Base-by-base conservation (phyloP, 2,797 vertebrate species). In the Phrynocephalus guinanensis region DNA sequence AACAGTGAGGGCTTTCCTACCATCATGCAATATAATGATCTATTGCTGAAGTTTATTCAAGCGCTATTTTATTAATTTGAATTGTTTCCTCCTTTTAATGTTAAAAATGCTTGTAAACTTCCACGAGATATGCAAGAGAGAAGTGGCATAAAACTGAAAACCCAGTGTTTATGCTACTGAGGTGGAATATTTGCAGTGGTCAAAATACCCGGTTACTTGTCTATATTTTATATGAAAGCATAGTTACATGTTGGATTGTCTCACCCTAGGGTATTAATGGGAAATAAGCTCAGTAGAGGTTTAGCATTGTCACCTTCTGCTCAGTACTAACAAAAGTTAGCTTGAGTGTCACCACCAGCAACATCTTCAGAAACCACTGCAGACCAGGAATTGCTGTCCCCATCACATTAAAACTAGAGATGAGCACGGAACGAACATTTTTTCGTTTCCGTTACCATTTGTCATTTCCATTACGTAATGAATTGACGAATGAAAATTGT, bases 21-120 rank as follows among this genome's bases (percentile, higher is more conserved):
- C 72, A 18, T 10, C 68, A 22, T 70, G n/a, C 48, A 83, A 22
- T 44, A 20, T 33, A 71, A 72, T 83, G 48, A 83, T 52, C 44
- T 83, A 28, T 71, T 83, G n/a, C 52, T 67, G 66, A 24, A 52
- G 28, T 68, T 72, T 9, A 18, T 56, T 6, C 70, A 83, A 10
- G 26, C n/a, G 33, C 56, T 30, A 72, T 33, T 73, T 83, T 24
- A 15, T 73, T 73, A 83, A 18, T 83, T 83, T 83, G n/a, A 83
- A 83, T 52, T 33, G n/a, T 83, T 83, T 83, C 70, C 50, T 83
- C 24, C 63, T 83, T 72, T 83, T 72, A 83, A 56, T 56, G 50
- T 56, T 56, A 79, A 79, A 79, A 79, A 60, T 16, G 18, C 24
- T 48, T 76, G 11, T 26, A 76, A 76, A 44, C 9, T 76, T 72